Evolutionary conservation across 2,888 invertebrate genomes (phyloP).

Genomic region (Eupithecia centaureata): DNA sequence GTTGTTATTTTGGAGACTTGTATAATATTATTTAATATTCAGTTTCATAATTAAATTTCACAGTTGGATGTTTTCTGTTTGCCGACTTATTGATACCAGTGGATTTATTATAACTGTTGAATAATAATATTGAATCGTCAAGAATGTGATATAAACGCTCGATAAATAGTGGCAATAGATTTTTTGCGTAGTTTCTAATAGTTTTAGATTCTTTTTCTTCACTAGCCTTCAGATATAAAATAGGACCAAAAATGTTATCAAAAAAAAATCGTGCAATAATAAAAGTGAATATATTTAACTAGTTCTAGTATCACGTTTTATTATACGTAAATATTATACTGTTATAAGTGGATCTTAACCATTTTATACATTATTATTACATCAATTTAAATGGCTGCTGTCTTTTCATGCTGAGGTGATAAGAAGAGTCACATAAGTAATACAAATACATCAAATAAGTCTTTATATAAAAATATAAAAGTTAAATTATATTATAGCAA

Average conservation of each 20-base stretch:
- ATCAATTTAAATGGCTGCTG: constrained; percentile 54
- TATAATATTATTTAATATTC: constrained; percentile 36
- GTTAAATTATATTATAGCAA: not conserved
- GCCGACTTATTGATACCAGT: constrained; percentile 26
- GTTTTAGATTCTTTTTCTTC: constrained; percentile 46
- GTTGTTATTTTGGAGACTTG: constrained; percentile 43
- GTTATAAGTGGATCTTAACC: constrained; percentile 60
- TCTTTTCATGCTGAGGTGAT: constrained; percentile 48
- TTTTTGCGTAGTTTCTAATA: constrained; percentile 48
- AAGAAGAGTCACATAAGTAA: constrained; percentile 20
- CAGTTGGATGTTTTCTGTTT: constrained; percentile 23
- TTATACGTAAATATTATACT: constrained; percentile 60
- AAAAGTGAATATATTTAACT: constrained; percentile 45
- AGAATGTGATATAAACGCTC: constrained; percentile 62
- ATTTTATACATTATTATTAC: constrained; percentile 54
- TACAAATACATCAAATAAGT: not conserved
- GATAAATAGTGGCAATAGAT: constrained; percentile 52
- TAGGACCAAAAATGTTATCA: constrained; percentile 58
- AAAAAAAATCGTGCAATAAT: constrained; percentile 47
- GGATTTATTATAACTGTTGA: constrained; percentile 30
- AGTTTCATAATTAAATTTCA: constrained; percentile 17
- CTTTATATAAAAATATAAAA: not conserved
- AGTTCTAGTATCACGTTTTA: constrained; percentile 56
- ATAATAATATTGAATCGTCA: constrained; percentile 54
- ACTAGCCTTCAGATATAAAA: constrained; percentile 47